Base-by-base conservation (phyloP, 2,888 invertebrate species). In the Allolobophora icterica region DNA sequence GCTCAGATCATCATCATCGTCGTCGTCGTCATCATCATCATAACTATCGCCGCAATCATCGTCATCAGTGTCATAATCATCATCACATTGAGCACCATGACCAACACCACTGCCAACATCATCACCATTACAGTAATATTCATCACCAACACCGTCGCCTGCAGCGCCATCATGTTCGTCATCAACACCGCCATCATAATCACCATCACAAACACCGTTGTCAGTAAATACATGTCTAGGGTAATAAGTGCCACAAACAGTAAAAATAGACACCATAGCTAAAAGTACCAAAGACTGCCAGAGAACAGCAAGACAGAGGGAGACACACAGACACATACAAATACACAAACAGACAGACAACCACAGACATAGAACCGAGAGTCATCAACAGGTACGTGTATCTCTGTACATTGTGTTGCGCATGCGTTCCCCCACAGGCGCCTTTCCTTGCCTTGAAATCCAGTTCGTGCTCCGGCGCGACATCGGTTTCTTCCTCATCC, bases 401-500 rank as follows among this genome's bases (percentile, higher is more conserved):
- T 83, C n/a, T 83, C 11, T 83, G n/a, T 83, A 83, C 2, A 33
- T 90, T 8, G 3, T 38, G 38, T 38, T 38, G 8, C 38, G 38
- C 38, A 38, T 38, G 38, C 38, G 87, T 71, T 30, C 33, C 33
- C 8, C 19, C 19, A 30, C 90, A 92, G 93, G 93, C 89, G 92
- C 92, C 90, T 93, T 93, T 90, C 92, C 93, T 40, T 93, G 93
- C 83, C 90, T 92, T 34, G 91, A 92, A 84, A 92, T 92, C 58
- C 91, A 91, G 83, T 93, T 93, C 90, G 91, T 92, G 87, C 91
- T 93, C 24, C 92, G 92, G 34, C 84, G 93, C 30, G 93, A 92
- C 91, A 92, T 93, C 83, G 93, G 93, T 24, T 93, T 91, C 90
- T 93, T 93, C 90, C 91, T 93, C 91, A 93, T 93, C 90, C 93